phyloP scores from a whole-genome alignment of 1,140 invertebrate species.

The Maconellicoccus hirsutus region DNA sequence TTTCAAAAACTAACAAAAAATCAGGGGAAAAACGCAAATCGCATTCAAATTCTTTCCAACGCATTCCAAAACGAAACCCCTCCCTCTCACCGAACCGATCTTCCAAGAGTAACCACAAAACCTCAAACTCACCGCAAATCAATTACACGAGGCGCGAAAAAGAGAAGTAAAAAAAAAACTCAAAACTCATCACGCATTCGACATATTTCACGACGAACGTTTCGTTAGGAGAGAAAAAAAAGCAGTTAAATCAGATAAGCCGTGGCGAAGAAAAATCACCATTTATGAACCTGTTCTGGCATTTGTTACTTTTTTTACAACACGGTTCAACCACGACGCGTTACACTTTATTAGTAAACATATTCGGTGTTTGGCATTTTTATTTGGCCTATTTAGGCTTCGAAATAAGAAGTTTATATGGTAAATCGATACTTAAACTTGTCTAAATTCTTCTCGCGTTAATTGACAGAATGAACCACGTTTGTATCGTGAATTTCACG shows the following conservation, averaged over 20 bases:
- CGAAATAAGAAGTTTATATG: neutral
- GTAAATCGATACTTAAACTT: too few relatives aligned
- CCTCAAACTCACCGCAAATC: too few relatives aligned
- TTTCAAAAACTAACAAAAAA: too few relatives aligned
- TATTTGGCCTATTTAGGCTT: neutral
- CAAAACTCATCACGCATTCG: too few relatives aligned
- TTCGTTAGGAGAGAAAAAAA: neutral
- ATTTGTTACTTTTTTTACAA: neutral
- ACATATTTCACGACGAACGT: neutral
- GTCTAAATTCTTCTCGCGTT: neutral
- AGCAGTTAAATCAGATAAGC: neutral
- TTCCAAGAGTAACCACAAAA: too few relatives aligned
- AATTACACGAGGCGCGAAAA: too few relatives aligned
- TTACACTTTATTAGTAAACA: neutral
- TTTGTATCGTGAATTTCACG: too few relatives aligned
- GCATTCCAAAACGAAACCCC: too few relatives aligned
- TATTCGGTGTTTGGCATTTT: neutral
- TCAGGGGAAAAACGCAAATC: too few relatives aligned
- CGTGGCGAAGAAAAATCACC: neutral
- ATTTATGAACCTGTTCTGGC: neutral
- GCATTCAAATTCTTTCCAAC: too few relatives aligned
- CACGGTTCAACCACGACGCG: neutral
- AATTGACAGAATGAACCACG: constrained; percentile 9
- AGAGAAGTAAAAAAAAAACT: too few relatives aligned
- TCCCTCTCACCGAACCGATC: too few relatives aligned